Conservation (phyloP, 2,113 vertebrate species). For the Phainopepla nitens region DNA sequence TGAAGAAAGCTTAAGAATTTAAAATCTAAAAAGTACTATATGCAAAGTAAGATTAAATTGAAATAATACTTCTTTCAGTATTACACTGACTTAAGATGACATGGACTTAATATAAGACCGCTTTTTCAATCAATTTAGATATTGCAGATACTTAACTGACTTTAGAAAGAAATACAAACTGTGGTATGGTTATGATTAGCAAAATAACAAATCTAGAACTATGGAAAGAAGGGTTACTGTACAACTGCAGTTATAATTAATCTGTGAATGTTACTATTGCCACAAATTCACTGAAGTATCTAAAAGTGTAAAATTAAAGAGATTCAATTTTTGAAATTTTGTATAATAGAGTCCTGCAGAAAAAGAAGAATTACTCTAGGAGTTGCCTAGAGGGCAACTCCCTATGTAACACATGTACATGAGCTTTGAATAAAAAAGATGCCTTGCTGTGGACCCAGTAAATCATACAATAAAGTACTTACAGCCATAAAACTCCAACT, state of each 20-base stretch:
- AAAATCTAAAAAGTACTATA: not conserved
- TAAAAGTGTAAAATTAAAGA: not conserved
- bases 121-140: not conserved
- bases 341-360: not conserved
- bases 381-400: not conserved
- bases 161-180: not conserved
- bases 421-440: not conserved
- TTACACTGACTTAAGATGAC: slow-evolving; percentile 21
- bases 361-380: not conserved
- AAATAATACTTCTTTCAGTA: slow-evolving; percentile 20
- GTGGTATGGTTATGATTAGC: not conserved
- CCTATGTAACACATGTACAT: not conserved
- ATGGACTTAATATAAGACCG: not conserved
- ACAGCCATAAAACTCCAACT: not conserved
- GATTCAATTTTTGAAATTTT: not conserved
- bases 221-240: not conserved
- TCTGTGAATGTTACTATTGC: not conserved
- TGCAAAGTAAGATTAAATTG: slow-evolving; percentile 38
- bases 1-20: slow-evolving; percentile 12
- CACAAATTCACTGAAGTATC: not conserved
- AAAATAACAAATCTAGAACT: not conserved
- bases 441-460: not conserved
- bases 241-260: not conserved
- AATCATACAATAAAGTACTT: not conserved
- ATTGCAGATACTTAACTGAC: not conserved